Evolutionary conservation across 2,888 invertebrate genomes (phyloP), one percentile per base, ranked within the genome.

Genomic region (Gryllus longicercus): DNA sequence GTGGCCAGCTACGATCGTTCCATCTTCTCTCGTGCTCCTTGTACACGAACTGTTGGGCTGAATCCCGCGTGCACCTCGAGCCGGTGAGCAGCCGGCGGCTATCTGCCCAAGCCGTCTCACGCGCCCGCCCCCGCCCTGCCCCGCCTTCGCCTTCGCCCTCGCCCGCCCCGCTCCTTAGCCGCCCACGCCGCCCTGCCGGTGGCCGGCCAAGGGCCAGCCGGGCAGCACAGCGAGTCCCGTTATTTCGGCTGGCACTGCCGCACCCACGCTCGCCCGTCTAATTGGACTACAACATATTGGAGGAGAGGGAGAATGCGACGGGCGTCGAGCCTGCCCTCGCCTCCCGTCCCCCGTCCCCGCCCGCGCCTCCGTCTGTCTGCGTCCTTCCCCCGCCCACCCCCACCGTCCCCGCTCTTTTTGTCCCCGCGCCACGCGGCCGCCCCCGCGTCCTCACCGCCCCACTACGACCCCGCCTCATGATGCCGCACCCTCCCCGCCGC

Each of bases 231-330:
- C 63, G 16, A n/a, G 63, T 63, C 63, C 63, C 63, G 63, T 63
- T 63, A 63, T 63, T 63, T 63, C n/a, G 14, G 14, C 63, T n/a
- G n/a, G 63, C 63, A 8, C 63, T 18, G 16, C 63, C 63, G 63
- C n/a, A 63, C 63, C 14, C 63, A 63, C 63, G 16, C 63, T n/a
- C 14, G 63, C 16, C 16, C n/a, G 63, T n/a, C 16, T 63, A 63
- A 63, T 63, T 63, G 63, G 63, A 63, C 63, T 63, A 63, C n/a
- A 63, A 63, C 63, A 63, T 63, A 63, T 63, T 63, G 63, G 63
- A 14, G 63, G 14, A 63, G 63, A 11, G 38, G 38, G 38, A 38
- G 38, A 38, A 38, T 38, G 38, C 38, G 38, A 38, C 38, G 8
- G 8, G n/a, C 14, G n/a, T 63, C 63, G 16, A n/a, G 63, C 63